Evolutionary conservation across 2,888 invertebrate genomes (phyloP), one percentile per base, ranked within the genome.

Genomic region (Trichogramma dendrolimi): DNA sequence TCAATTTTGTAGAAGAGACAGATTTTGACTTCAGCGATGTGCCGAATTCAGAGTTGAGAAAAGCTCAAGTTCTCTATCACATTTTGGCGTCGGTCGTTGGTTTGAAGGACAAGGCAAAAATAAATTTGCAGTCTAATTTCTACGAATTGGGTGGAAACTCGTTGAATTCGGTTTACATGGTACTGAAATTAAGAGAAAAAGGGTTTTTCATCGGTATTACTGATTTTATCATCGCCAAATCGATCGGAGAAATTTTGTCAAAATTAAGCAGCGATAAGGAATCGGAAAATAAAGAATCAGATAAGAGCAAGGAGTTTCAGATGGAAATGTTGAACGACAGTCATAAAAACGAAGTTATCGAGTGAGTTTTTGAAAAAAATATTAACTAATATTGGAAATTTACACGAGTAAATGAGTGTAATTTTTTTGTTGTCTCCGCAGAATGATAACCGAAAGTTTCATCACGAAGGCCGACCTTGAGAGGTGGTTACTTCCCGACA

Each of bases 131-230:
- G 14, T 86, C 88, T 0, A 91, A 91, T 69, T 94, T 93, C 78
- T 94, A 90, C 74, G 88, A 91, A 70, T 82, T 94, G 48, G 94
- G 94, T 2, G 94, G 94, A 8, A 92, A 93, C 73, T 93, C 93
- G 0, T 81, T 94, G 27, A 94, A 94, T 75, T 92, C 93, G 0
- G 89, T 94, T 62, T 88, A 85, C 68, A 92, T 92, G 0, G 91
- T 94, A 5, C 89, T 90, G 0, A 83, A 85, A 72, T 76, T 94
- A 55, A 82, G 87, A 52, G 90, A 92, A 60, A 86, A 86, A 72
- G 92, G 92, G 8, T 92, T 89, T 74, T 83, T 84, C 69, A 90
- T 94, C 68, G 86, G 92, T 68, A 90, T 93, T 68, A 87, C 88
- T 4, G 91, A 92, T 71, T 93, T 94, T 73, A 86, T 93, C 44